Conservation (phyloP, 2,113 vertebrate genomes). For the Polypterus senegalus region DNA sequence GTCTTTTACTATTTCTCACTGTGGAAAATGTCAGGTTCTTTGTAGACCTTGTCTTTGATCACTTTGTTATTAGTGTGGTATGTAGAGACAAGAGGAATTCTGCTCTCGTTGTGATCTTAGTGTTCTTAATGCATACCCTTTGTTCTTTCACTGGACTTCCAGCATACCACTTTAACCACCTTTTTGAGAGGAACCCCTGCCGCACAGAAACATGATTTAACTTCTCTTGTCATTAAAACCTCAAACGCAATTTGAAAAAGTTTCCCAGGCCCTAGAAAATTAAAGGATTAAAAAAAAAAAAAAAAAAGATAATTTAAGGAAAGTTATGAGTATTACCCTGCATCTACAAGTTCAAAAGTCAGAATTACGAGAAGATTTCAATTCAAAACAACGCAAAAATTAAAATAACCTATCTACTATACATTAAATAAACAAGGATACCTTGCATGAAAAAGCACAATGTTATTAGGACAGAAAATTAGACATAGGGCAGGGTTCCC, state of each 20-base stretch:
- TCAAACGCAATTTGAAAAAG: neutral
- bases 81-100: conserved; percentile 33
- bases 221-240: neutral
- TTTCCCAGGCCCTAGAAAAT: neutral
- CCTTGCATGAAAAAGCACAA: too few relatives aligned
- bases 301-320: neutral
- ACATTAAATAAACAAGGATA: too few relatives aligned
- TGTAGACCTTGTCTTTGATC: conserved; percentile 35
- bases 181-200: conserved; percentile 1
- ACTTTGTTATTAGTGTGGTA: conserved; percentile 48
- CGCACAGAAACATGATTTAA: neutral
- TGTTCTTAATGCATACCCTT: conserved; percentile 3
- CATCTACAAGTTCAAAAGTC: too few relatives aligned
- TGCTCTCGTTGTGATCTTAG: conserved; percentile 37
- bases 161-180: neutral
- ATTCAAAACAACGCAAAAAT: too few relatives aligned
- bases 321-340: too few relatives aligned
- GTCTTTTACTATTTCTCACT: conserved; percentile 6
- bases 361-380: too few relatives aligned
- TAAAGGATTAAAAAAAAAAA: neutral
- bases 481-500: too few relatives aligned
- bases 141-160: neutral
- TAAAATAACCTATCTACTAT: too few relatives aligned
- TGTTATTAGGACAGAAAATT: too few relatives aligned
- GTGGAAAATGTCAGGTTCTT: conserved; percentile 21